Evolutionary conservation across 2,113 vertebrate species (phyloP).

Genomic region (Tyrannus savana): DNA sequence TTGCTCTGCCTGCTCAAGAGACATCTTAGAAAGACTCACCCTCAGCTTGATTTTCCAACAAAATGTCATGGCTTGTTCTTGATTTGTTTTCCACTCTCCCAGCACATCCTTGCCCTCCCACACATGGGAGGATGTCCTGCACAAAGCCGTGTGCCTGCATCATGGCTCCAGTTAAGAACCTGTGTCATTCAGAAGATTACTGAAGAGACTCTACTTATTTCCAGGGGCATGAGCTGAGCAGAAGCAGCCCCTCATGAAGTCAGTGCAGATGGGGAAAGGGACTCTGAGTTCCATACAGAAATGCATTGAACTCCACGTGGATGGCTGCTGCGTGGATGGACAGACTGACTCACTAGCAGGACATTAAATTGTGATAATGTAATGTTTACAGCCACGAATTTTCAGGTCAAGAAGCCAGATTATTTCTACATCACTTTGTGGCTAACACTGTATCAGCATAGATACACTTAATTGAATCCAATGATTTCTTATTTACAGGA

Average conservation of each 20-base stretch:
- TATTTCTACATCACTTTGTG: not conserved
- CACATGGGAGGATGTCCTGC: rapidly evolving
- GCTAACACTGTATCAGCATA: not conserved
- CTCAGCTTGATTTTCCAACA: not conserved
- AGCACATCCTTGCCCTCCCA: not conserved
- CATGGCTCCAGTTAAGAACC: not conserved
- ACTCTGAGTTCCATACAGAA: not conserved
- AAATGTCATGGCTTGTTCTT: not conserved
- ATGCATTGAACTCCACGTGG: not conserved
- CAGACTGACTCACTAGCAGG: not conserved
- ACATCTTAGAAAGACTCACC: not conserved
- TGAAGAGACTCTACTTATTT: not conserved
- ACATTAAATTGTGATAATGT: not conserved
- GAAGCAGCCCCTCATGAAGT: not conserved
- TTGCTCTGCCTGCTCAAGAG: not conserved
- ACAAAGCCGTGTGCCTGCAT: not conserved
- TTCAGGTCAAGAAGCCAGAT: not conserved
- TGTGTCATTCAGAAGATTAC: not conserved
- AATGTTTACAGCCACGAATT: not conserved
- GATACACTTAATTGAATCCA: not conserved
- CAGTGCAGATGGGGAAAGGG: not conserved
- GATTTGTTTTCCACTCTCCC: not conserved
- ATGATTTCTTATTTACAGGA: not conserved
- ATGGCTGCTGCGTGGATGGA: not conserved
- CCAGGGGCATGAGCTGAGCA: not conserved